A percentile compares a stretch with the other conserved stretches of the same genome.
These are phyloP conservation scores for Diorhabda carinulata DNA, from an alignment of 1,140 invertebrate species.

Conservation along the genomic window DNA sequence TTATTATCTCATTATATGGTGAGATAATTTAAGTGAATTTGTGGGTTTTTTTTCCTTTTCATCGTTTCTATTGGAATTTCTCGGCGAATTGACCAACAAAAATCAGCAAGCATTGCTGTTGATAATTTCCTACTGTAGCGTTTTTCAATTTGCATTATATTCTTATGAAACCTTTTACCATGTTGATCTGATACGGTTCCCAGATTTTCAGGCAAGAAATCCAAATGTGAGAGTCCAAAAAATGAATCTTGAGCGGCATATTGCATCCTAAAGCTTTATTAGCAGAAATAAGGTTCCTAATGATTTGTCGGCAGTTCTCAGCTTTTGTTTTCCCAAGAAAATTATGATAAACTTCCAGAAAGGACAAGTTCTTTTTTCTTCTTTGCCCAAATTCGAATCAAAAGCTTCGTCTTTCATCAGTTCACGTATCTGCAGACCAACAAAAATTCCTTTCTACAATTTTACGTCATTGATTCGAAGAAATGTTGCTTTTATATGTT, in stretches of 20 bases:
- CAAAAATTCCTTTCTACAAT: conserved; percentile 43
- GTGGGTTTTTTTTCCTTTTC: conserved; percentile 1
- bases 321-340: conserved; percentile 16
- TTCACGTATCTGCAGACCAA: conserved; percentile 38
- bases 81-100: conserved; percentile 21
- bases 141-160: conserved; percentile 37
- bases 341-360: background rate
- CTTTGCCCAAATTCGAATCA: conserved; percentile 18
- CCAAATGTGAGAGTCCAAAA: conserved; percentile 40
- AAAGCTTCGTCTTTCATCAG: conserved; percentile 24
- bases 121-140: conserved; percentile 37
- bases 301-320: conserved; percentile 31
- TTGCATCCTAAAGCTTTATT: conserved; percentile 31
- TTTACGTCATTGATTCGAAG: conserved; percentile 38
- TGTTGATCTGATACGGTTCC: conserved; percentile 41
- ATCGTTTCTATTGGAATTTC: background rate
- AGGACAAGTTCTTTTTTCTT: conserved; percentile 21
- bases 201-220: conserved; percentile 41
- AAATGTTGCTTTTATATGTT: conserved; percentile 40
- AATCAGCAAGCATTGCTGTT: conserved; percentile 34
- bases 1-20: background rate
- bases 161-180: conserved; percentile 44
- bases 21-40: background rate
- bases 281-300: conserved; percentile 27
- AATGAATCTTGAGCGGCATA: conserved; percentile 43